Base-by-base conservation (phyloP, 2,888 invertebrate genomes). In the Trilocha varians region DNA sequence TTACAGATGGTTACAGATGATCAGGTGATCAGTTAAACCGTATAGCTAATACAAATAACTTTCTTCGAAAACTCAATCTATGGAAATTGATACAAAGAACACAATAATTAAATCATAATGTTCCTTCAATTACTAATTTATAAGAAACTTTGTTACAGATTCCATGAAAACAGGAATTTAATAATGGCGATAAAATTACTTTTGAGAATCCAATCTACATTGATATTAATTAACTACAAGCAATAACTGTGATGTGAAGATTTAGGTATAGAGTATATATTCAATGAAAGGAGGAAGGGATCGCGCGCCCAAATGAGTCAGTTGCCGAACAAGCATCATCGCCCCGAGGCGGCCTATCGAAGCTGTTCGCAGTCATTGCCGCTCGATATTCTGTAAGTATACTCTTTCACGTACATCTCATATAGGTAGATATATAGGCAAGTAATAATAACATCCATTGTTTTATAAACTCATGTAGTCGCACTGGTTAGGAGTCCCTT, bases 351-450 rank as follows among this genome's bases (percentile, higher is more conserved):
- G 52, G 66, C 71, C 43, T 86, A 87, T 55, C 78, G 72, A 57
- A 85, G 79, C 66, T 87, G 87, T 62, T 82, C 87, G 49, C 86
- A 86, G 60, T 78, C 82, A 34, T 55, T 87, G 57, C 87, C 87
- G 40, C 80, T 87, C 52, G 86, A 87, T 54, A 87, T 86, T 78
- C 76, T 87, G 87, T 86, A 57, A 85, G 87, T 78, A 58, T 34
- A n/a, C 13, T 18, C n/a, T 16, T 17, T 25, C 11, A 25, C n/a
- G n/a, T n/a, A n/a, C n/a, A n/a, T n/a, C n/a, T n/a, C n/a, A n/a
- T n/a, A n/a, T n/a, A n/a, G n/a, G n/a, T n/a, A n/a, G n/a, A n/a
- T n/a, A n/a, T n/a, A n/a, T n/a, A n/a, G n/a, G n/a, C n/a, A n/a
- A n/a, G n/a, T n/a, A n/a, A n/a, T n/a, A n/a, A n/a, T n/a, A n/a